These are phyloP conservation scores for Leptodactylus fuscus DNA, from an alignment of 2,113 vertebrate species.

Conservation along the genomic window DNA sequence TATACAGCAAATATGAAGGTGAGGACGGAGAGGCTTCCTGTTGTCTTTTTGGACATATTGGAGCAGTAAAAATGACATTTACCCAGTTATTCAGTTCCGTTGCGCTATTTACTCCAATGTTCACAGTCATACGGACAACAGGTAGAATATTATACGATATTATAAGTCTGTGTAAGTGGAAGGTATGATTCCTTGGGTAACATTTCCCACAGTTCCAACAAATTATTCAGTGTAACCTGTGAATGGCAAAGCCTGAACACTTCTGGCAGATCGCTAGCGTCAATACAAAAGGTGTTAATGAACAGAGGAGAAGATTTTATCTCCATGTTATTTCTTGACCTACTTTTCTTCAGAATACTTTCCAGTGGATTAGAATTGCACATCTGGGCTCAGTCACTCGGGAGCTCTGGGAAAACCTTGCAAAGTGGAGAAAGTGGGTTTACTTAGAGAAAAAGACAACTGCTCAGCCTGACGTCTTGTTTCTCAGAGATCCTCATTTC, in stretches of 20 bases:
- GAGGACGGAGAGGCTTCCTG: too few relatives aligned
- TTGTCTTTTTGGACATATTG: too few relatives aligned
- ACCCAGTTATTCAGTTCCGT: too few relatives aligned
- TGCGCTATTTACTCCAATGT: not conserved
- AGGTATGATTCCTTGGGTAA: not conserved
- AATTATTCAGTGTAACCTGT: constrained; percentile 54
- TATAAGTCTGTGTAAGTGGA: constrained; percentile 17
- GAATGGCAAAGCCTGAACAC: constrained; percentile 4
- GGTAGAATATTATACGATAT: not conserved
- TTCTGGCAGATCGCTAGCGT: constrained; percentile 28
- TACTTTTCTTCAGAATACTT: constrained; percentile 26
- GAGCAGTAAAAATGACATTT: not conserved
- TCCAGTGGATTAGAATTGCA: not conserved
- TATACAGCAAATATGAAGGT: too few relatives aligned
- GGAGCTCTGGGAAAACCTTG: not conserved
- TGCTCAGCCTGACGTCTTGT: not conserved
- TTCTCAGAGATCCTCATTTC: not conserved
- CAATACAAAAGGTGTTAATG: constrained; percentile 56
- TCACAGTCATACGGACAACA: not conserved
- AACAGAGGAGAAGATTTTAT: constrained; percentile 16
- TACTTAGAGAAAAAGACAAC: not conserved
- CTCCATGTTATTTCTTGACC: constrained; percentile 40
- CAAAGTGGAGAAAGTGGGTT: not conserved
- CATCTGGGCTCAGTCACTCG: not conserved
- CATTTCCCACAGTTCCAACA: constrained; percentile 21